These are phyloP conservation scores for Merluccius polli DNA, from an alignment of 2,797 vertebrate genomes.

Conservation along the genomic window DNA sequence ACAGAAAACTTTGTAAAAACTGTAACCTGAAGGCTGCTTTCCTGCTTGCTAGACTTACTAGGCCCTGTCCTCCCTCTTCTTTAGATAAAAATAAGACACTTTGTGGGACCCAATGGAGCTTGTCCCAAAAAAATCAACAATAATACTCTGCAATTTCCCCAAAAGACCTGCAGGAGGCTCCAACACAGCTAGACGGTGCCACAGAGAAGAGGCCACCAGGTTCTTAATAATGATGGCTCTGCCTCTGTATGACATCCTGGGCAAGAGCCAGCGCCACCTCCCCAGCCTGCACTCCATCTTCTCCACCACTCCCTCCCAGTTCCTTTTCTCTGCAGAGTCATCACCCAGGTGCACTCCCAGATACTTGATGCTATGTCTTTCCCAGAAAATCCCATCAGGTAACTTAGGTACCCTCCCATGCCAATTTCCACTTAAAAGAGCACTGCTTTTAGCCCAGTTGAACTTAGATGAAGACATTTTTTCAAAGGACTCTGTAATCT, in stretches of 20 bases:
- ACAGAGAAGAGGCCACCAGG: constrained; percentile 19
- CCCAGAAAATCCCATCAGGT: not conserved
- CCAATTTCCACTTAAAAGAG: not conserved
- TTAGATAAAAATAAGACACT: not conserved
- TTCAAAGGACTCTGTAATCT: not conserved
- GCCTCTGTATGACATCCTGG: constrained; percentile 17
- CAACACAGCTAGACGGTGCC: constrained; percentile 15
- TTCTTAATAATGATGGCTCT: constrained; percentile 11
- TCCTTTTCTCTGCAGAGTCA: not conserved
- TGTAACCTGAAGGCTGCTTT: not conserved
- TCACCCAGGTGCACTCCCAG: constrained; percentile 11
- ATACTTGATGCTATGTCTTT: constrained; percentile 2
- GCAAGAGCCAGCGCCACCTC: constrained; percentile 1
- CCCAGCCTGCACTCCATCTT: not conserved
- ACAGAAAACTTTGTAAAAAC: not conserved
- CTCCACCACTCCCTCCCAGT: not conserved
- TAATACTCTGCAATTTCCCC: not conserved
- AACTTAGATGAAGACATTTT: constrained; percentile 3
- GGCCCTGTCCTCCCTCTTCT: not conserved
- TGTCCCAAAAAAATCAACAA: not conserved
- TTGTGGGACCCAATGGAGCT: not conserved
- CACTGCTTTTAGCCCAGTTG: constrained; percentile 7
- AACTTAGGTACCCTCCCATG: too few species aligned
- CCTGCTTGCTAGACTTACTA: not conserved
- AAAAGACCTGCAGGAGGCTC: not conserved